Conservation (phyloP, 2,113 vertebrate genomes). For the Protomyctophum bolini region DNA sequence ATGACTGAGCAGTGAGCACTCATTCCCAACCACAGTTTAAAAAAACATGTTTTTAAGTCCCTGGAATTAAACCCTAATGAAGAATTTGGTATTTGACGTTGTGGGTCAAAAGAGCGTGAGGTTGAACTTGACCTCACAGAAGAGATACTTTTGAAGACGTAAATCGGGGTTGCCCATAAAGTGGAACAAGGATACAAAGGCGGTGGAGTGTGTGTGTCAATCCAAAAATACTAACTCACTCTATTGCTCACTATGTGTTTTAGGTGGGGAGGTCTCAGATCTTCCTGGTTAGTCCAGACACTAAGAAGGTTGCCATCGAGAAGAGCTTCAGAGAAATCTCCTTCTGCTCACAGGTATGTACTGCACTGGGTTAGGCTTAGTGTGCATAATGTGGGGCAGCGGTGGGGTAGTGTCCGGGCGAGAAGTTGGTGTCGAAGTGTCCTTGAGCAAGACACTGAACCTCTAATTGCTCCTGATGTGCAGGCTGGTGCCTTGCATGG, state of each 20-base stretch:
- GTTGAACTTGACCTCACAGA: background rate
- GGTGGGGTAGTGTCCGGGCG: too few species aligned
- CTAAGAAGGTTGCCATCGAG: slow-evolving; percentile 95
- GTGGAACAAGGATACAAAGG: too few species aligned
- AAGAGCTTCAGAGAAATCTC: slow-evolving; percentile 99
- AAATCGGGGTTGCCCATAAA: too few species aligned
- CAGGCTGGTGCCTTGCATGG: too few species aligned
- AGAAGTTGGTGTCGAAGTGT: too few species aligned
- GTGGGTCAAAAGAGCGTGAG: background rate
- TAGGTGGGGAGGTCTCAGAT: slow-evolving; percentile 96
- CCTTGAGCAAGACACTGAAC: too few species aligned
- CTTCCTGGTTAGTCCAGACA: slow-evolving; percentile 97
- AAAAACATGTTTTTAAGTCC: background rate
- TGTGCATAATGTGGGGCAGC: too few species aligned
- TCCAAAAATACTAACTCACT: slow-evolving; percentile 27
- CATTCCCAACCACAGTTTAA: background rate
- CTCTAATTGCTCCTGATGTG: too few species aligned
- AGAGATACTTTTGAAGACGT: background rate
- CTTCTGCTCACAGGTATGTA: slow-evolving; percentile 96
- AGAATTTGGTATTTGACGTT: background rate
- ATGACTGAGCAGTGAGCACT: background rate
- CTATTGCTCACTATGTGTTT: slow-evolving; percentile 45
- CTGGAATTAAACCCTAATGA: background rate
- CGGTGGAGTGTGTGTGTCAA: too few species aligned
- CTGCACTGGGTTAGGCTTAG: background rate